A percentile compares a stretch with the other conserved stretches of the same genome.
Conservation (phyloP, 2,888 invertebrate genomes). For the Thecocarcelia acutangulata region DNA sequence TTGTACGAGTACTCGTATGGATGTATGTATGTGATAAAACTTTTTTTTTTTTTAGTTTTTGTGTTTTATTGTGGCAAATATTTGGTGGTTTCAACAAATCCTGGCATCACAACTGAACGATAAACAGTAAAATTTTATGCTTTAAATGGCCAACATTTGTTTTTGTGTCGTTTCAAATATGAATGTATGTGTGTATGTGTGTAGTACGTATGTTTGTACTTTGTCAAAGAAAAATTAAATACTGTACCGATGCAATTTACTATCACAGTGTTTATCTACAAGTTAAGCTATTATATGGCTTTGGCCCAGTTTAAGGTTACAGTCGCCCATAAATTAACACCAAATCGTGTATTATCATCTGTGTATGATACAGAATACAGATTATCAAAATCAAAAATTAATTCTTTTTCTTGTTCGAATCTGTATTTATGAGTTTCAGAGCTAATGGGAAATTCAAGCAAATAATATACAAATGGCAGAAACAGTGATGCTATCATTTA, state of each 20-base stretch:
- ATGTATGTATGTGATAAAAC: too few relatives aligned
- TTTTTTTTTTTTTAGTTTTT: not conserved
- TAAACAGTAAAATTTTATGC: slow-evolving; percentile 18
- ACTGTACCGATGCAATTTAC: not conserved
- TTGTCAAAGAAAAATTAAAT: not conserved
- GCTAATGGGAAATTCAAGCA: too few relatives aligned
- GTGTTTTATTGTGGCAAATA: slow-evolving; percentile 15
- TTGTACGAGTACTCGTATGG: too few relatives aligned
- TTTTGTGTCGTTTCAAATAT: slow-evolving; percentile 1
- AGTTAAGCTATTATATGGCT: slow-evolving; percentile 49
- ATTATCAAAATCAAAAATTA: too few relatives aligned
- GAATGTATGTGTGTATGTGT: too few relatives aligned
- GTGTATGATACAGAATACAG: not conserved
- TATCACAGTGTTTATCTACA: slow-evolving; percentile 8
- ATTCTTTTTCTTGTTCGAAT: not conserved
- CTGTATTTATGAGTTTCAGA: slow-evolving; percentile 13
- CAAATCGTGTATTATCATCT: slow-evolving; percentile 59
- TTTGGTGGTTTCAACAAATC: not conserved
- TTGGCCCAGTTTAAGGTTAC: slow-evolving; percentile 46
- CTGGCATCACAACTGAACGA: slow-evolving; percentile 32
- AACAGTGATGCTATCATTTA: too few relatives aligned
- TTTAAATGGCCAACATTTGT: slow-evolving; percentile 33
- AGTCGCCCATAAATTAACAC: slow-evolving; percentile 60
- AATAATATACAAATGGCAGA: too few relatives aligned
- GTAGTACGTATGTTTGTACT: too few relatives aligned